Evolutionary conservation across 2,888 invertebrate species (phyloP), one percentile per base, ranked within the genome.

Genomic region (Mesorhabditis spiculigera): DNA sequence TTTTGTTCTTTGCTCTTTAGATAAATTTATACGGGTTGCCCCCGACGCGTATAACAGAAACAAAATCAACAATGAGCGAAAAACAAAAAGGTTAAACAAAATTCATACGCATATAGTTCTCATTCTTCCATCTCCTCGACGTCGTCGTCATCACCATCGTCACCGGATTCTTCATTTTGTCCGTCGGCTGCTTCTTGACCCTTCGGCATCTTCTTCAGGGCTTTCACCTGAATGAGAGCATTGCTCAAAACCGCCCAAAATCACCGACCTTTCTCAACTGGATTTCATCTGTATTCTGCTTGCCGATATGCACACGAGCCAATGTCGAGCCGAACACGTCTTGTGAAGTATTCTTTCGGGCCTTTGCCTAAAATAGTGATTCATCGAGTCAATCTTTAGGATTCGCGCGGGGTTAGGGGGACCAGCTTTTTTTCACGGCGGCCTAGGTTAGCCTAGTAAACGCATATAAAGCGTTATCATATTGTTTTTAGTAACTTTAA

Each of bases 191-290:
- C 41, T 63, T 63, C 66, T 3, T n/a, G 42, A 66, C 66, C 43
- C 65, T 68, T 45, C 4, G 44, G 42, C 65, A 73, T 73, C 66
- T 82, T 81, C 67, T 73, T 71, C 66, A 84, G 73, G 13, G 83
- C 83, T 70, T 84, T 84, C 45, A 84, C 81, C 69, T 84, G 82
- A 66, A 84, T 72, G 61, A 62, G 70, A 68, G 4, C 4, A 10
- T 41, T 42, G 5, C 5, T 63, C 6, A 8, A 16, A 43, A 13
- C n/a, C n/a, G 3, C 3, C 58, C 63, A 66, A 94, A 88, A 61
- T 93, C 94, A 87, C 93, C 94, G 90, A 94, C 92, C 87, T 93
- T 94, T 73, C 94, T 90, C 4, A 93, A 94, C 86, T 95, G 95
- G 75, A 96, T 88, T 77, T 90, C 91, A 68, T 90, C 89, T 45